Percentiles rank a stretch among this genome's conserved stretches.
These are phyloP conservation scores for Noctua comes DNA, from an alignment of 2,888 invertebrate species.

Conservation along the genomic window DNA sequence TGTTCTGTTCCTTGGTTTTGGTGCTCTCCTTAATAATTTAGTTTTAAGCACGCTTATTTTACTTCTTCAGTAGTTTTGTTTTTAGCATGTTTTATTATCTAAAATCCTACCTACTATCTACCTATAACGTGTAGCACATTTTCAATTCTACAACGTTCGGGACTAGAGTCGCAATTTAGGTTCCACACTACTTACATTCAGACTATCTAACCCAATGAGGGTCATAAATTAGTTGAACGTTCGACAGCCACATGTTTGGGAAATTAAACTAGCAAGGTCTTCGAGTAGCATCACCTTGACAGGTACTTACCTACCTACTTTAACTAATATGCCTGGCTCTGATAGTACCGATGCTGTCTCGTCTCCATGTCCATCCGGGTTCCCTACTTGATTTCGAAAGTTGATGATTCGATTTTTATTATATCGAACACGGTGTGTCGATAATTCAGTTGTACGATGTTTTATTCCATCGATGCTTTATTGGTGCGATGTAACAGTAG, in stretches of 20 bases:
- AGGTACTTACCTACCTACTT: not conserved
- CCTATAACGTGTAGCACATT: conserved; percentile 1
- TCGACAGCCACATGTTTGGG: conserved; percentile 28
- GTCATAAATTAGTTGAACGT: conserved; percentile 38
- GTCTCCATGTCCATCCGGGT: not conserved
- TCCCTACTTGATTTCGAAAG: too few relatives aligned
- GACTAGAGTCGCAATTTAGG: conserved; percentile 6
- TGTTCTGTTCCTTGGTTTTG: conserved; percentile 47
- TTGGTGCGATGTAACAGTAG: too few relatives aligned
- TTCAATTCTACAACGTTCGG: conserved; percentile 1
- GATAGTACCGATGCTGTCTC: not conserved
- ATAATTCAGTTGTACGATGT: too few relatives aligned
- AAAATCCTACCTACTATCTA: not conserved
- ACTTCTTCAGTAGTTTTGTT: conserved; percentile 10
- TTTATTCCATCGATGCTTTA: too few relatives aligned
- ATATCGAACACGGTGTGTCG: too few relatives aligned
- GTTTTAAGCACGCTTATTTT: conserved; percentile 40
- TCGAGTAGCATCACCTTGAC: conserved; percentile 16
- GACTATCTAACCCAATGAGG: conserved; percentile 41
- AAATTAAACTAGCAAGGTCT: conserved; percentile 43
- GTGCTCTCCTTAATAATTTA: conserved; percentile 49
- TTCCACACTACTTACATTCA: conserved; percentile 24
- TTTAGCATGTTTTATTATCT: not conserved
- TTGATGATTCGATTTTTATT: too few relatives aligned
- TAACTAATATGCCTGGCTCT: conserved; percentile 1